Base-by-base conservation (phyloP, 2,113 vertebrate species). In the Rana temporaria region DNA sequence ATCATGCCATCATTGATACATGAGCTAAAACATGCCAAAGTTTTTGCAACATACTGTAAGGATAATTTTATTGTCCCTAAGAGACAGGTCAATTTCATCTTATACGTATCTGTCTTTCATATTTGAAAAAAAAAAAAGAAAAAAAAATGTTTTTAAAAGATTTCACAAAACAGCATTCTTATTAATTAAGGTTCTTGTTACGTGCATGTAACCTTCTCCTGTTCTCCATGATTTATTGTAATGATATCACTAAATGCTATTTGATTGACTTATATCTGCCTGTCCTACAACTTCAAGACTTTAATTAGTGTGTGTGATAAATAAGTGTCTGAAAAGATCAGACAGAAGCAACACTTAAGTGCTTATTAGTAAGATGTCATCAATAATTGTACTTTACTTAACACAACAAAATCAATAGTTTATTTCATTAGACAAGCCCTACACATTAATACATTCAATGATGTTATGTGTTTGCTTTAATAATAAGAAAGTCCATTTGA, bases 381-480 rank as follows among this genome's bases (percentile, higher is more conserved):
- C 71, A 74, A 74, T 60, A n/a, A 68, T n/a, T 73, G 26, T 32
- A 56, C 11, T 72, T 72, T 57, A 73, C 24, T 73, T 73, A 57
- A 26, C 16, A n/a, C 19, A 74, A 1, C 16, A 32, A 38, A 60
- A 74, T 74, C 71, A 74, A 74, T 60, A 20, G 24, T 34, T 57
- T 20, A 59, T 74, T 57, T 74, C 3, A 74, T 74, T n/a, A 74
- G 48, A 60, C 4, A 19, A 74, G 19, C 30, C 38, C 1, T 15
- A n/a, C 20, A 26, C 17, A 38, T 32, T 59, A 17, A 42, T 16
- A 60, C 19, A 38, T 59, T 38, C 12, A 9, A 42, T 26, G 22
- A 59, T 75, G 2, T 8, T 34, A 20, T 60, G 1, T 14, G 20
- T 62, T 75, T 12, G n/a, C 5, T 20, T 22, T 11, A 12, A 14